Conservation (phyloP, 37 sponge, comb jelly and placozoan species). For the Oopsacas minuta region DNA sequence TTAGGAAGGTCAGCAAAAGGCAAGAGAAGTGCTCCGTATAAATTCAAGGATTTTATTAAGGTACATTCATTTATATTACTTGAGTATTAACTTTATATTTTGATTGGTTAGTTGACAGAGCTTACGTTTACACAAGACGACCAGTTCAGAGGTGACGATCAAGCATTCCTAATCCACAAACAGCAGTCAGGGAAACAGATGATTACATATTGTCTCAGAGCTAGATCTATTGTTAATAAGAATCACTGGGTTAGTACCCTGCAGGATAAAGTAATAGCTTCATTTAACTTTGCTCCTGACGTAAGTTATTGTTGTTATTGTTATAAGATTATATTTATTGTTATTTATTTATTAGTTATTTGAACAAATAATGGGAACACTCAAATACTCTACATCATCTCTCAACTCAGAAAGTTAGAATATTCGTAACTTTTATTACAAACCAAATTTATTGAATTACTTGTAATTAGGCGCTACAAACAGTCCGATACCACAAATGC, state of each 20-base stretch:
- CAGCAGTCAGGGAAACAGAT: neutral
- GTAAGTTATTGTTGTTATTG: neutral
- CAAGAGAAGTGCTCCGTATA: neutral
- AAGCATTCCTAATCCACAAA: conserved; percentile 14
- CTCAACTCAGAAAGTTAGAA: neutral
- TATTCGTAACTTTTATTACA: neutral
- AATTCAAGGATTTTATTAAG: conserved; percentile 8
- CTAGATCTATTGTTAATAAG: neutral
- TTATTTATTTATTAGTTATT: neutral
- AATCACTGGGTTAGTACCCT: conserved; percentile 11
- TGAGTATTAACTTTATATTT: neutral
- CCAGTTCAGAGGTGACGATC: neutral
- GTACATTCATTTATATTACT: neutral
- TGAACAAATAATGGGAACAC: neutral
- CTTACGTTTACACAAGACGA: conserved; percentile 5
- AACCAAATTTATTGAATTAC: neutral
- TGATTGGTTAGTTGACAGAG: neutral
- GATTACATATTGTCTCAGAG: neutral
- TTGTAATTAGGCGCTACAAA: neutral
- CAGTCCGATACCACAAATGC: too few species aligned
- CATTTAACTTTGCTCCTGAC: neutral
- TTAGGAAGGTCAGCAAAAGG: neutral
- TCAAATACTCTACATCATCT: neutral
- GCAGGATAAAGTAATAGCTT: neutral
- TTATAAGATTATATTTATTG: neutral